Evolutionary conservation across 2,113 vertebrate genomes (phyloP).

Genomic region (Gymnobelideus leadbeateri): DNA sequence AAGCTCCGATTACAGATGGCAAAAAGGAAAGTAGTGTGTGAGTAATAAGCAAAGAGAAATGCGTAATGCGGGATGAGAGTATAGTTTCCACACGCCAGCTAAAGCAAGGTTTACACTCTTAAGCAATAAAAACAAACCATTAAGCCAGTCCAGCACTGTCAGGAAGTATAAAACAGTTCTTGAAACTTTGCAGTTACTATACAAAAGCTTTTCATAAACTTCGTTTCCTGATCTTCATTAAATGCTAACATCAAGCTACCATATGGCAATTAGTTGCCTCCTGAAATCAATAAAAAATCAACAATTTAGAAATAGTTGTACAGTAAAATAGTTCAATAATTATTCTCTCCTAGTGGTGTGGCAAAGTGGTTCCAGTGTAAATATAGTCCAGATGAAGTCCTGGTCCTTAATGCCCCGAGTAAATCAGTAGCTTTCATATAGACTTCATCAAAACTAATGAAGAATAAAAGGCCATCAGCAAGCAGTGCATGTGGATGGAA

Average conservation of each 20-base stretch:
- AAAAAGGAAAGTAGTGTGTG: conserved; percentile 85
- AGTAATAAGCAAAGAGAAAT: conserved; percentile 86
- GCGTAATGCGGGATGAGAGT: conserved; percentile 91
- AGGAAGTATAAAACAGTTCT: conserved; percentile 91
- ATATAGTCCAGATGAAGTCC: conserved; percentile 88
- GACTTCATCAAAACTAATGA: conserved; percentile 36
- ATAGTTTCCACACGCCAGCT: conserved; percentile 93
- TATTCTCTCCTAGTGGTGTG: conserved; percentile 84
- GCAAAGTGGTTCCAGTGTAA: conserved; percentile 85
- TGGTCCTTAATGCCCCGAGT: conserved; percentile 76
- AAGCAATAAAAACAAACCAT: conserved; percentile 96
- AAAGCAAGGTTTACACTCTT: conserved; percentile 97
- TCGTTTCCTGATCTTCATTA: conserved; percentile 91
- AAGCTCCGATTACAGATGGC: conserved; percentile 83
- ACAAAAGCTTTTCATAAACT: conserved; percentile 91
- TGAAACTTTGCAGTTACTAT: conserved; percentile 90
- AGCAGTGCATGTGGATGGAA: not conserved
- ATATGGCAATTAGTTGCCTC: conserved; percentile 90
- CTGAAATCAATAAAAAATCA: conserved; percentile 91
- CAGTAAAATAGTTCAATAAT: conserved; percentile 86
- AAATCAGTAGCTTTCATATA: conserved; percentile 58
- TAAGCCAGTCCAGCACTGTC: conserved; percentile 92
- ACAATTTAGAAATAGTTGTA: conserved; percentile 85
- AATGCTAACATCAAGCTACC: conserved; percentile 88
- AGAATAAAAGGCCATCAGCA: conserved; percentile 10